Evolutionary conservation across 2,888 invertebrate species (phyloP).

Genomic region (Hemaris fuciformis): DNA sequence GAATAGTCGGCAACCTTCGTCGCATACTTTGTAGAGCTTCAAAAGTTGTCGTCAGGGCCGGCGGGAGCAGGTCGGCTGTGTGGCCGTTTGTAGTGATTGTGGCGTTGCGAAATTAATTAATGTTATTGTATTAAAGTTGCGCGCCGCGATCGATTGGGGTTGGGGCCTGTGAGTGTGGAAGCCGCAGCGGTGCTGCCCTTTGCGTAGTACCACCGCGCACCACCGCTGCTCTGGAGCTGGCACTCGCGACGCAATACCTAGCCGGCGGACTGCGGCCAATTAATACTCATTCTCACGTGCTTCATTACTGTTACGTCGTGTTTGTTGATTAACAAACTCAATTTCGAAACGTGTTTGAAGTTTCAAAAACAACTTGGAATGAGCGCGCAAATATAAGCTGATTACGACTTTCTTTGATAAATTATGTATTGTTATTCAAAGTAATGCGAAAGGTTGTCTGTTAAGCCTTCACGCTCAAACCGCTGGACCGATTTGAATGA

Average conservation of each 20-base stretch:
- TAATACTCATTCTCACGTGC: neutral
- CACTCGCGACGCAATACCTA: neutral
- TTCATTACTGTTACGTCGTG: neutral
- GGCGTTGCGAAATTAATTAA: slow-evolving; percentile 51
- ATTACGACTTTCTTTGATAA: no score
- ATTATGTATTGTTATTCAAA: no score
- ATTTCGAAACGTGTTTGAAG: no score
- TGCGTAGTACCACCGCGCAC: neutral
- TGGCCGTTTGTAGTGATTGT: neutral
- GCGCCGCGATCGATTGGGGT: slow-evolving; percentile 27
- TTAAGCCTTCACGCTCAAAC: no score
- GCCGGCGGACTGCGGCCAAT: neutral
- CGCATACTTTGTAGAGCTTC: slow-evolving; percentile 10
- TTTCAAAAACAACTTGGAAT: no score
- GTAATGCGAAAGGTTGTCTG: no score
- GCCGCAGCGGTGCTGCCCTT: slow-evolving; percentile 27
- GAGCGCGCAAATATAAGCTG: no score
- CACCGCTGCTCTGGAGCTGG: neutral
- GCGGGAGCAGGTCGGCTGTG: neutral
- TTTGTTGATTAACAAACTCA: no score
- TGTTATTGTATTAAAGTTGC: slow-evolving; percentile 41
- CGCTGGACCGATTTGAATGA: no score
- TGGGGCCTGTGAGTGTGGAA: slow-evolving; percentile 28
- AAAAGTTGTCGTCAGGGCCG: neutral
- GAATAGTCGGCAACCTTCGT: neutral